A percentile compares a stretch with the other conserved stretches of the same genome.
Conservation (phyloP, 1,140 invertebrate species). For the Drosophila kepulauana region DNA sequence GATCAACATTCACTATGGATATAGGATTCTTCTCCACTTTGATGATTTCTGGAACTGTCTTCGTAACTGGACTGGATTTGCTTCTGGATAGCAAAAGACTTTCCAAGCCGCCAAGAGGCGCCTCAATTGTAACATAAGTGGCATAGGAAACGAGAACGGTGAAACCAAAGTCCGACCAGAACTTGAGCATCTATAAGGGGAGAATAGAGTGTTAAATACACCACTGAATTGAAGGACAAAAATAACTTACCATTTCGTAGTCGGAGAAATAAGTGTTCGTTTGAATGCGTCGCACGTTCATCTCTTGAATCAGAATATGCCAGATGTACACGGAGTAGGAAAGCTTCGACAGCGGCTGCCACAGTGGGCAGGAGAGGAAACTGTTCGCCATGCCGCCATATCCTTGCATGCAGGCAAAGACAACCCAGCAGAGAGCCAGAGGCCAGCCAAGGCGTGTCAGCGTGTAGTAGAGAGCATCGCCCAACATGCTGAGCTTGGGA, state of each 20-base stretch:
- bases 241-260: conserved; percentile 62
- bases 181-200: conserved; percentile 47
- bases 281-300: conserved; percentile 45
- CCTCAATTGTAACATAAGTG: conserved; percentile 53
- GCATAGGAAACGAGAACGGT: conserved; percentile 55
- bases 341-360: conserved; percentile 85
- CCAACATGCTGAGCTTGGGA: conserved; percentile 61
- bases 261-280: conserved; percentile 52
- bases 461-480: conserved; percentile 88
- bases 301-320: conserved; percentile 80
- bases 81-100: conserved; percentile 26
- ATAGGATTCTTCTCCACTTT: neutral
- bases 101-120: conserved; percentile 60
- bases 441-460: conserved; percentile 88
- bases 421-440: conserved; percentile 88
- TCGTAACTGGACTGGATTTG: neutral
- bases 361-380: conserved; percentile 85
- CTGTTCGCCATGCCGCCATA: conserved; percentile 87
- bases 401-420: conserved; percentile 88
- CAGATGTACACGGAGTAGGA: conserved; percentile 86
- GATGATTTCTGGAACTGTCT: neutral
- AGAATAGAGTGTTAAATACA: too few species aligned
- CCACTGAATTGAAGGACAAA: too few species aligned
- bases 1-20: neutral
- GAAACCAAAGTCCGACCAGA: conserved; percentile 68